phyloP scores from a whole-genome alignment of 2,113 vertebrate genomes.

The Baryphthengus martii region DNA sequence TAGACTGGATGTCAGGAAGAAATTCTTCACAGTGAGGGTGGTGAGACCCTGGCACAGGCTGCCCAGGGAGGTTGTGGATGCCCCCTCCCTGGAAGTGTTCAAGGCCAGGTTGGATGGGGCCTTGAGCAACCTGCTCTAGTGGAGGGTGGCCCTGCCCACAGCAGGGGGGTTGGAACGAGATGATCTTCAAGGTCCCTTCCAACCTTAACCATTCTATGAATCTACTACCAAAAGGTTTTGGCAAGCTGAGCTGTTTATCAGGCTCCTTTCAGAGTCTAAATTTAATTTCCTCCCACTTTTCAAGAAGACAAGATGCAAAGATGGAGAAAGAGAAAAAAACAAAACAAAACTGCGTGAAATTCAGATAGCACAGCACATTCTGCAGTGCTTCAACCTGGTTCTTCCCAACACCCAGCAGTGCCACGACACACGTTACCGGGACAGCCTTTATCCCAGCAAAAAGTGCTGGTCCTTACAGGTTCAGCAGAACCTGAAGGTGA shows the following conservation, averaged over 20 bases:
- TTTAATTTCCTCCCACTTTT: background rate
- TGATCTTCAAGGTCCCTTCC: too few species aligned
- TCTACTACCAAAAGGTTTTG: background rate
- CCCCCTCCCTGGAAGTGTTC: too few species aligned
- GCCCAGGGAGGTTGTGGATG: too few species aligned
- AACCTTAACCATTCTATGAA: too few species aligned
- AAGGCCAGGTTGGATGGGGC: too few species aligned
- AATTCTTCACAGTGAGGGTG: too few species aligned
- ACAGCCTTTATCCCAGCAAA: background rate
- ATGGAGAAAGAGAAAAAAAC: background rate
- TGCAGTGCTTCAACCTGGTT: background rate
- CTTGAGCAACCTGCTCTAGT: too few species aligned
- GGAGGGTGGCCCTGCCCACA: too few species aligned
- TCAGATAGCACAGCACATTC: rapidly evolving
- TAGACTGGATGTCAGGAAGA: too few species aligned
- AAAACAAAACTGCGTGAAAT: background rate
- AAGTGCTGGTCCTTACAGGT: background rate
- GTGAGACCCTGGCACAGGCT: too few species aligned
- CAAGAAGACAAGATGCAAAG: background rate
- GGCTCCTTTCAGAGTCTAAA: background rate
- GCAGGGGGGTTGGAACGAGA: too few species aligned
- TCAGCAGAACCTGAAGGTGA: background rate
- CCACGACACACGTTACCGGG: background rate
- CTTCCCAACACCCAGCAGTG: background rate
- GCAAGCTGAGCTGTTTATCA: background rate